phyloP scores from a whole-genome alignment of 2,888 invertebrate species.

The Ommatoiulus sabulosus region DNA sequence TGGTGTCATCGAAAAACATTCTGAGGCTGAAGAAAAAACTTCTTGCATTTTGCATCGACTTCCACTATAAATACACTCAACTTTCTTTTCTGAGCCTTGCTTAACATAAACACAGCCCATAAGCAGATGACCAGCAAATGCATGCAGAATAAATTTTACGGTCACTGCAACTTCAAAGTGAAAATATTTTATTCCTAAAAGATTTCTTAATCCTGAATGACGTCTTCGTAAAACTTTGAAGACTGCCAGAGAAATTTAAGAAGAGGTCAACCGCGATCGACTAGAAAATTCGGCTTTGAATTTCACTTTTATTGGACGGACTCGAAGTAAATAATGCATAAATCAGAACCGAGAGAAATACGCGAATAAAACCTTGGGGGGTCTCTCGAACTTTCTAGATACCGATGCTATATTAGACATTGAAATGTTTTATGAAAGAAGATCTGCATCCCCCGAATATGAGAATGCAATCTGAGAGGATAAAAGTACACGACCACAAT shows the following conservation, averaged over 20 bases:
- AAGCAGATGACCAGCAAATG: slow-evolving; percentile 26
- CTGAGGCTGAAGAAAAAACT: background rate
- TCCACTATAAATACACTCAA: slow-evolving; percentile 8
- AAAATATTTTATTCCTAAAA: slow-evolving; percentile 10
- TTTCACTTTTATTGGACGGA: background rate
- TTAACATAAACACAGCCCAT: slow-evolving; percentile 37
- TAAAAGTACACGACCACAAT: too few relatives aligned
- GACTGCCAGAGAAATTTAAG: background rate
- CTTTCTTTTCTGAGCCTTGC: background rate
- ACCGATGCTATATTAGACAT: too few relatives aligned
- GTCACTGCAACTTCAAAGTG: slow-evolving; percentile 24
- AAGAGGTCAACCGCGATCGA: background rate
- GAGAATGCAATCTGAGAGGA: too few relatives aligned
- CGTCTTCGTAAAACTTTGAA: background rate
- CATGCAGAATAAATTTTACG: slow-evolving; percentile 31
- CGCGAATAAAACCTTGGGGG: background rate
- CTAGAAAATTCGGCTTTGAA: background rate
- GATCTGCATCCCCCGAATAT: too few relatives aligned
- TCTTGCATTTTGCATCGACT: background rate
- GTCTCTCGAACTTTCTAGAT: too few relatives aligned
- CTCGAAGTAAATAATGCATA: background rate
- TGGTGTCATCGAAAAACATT: background rate
- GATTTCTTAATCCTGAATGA: slow-evolving; percentile 30
- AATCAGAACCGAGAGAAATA: background rate
- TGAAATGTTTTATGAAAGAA: too few relatives aligned